These are phyloP conservation scores for Conops quadrifasciatus DNA, from an alignment of 2,888 invertebrate genomes.

Conservation along the genomic window DNA sequence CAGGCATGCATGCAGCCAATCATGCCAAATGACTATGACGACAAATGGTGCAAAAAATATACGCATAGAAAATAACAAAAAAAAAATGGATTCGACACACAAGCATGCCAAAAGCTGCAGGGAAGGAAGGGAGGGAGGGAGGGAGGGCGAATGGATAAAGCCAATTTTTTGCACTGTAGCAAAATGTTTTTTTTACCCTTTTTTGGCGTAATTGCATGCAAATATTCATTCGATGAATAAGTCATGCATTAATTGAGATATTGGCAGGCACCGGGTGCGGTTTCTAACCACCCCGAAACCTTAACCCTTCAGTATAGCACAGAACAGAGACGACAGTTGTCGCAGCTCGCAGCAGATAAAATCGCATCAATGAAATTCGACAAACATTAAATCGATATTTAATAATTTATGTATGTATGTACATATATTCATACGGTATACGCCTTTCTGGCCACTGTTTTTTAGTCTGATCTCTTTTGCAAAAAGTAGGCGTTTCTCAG, in stretches of 20 bases:
- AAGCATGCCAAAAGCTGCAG: not conserved
- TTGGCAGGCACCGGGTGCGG: not conserved
- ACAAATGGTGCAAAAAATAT: slow-evolving; percentile 6
- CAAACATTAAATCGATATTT: slow-evolving; percentile 19
- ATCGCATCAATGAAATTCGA: slow-evolving; percentile 8
- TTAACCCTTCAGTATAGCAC: slow-evolving; percentile 7
- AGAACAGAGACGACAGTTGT: slow-evolving; percentile 5
- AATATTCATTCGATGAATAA: slow-evolving; percentile 16
- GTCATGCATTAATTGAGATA: slow-evolving; percentile 22
- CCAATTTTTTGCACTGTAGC: not conserved
- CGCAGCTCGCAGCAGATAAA: not conserved
- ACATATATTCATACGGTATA: not conserved
- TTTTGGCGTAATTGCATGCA: slow-evolving; percentile 3
- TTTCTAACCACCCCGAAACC: not conserved
- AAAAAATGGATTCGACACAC: slow-evolving; percentile 5
- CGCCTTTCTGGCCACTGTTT: not conserved
- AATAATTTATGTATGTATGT: not conserved
- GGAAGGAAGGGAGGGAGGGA: too few species aligned
- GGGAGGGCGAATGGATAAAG: not conserved
- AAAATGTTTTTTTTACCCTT: not conserved
- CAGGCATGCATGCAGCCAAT: too few species aligned
- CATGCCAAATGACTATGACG: not conserved
- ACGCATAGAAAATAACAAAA: not conserved
- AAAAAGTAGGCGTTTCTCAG: slow-evolving; percentile 22
- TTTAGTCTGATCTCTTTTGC: not conserved